Percentiles rank a stretch among this genome's conserved stretches.
phyloP scores from a whole-genome alignment of 2,888 invertebrate genomes.

The Camponotus fellah region DNA sequence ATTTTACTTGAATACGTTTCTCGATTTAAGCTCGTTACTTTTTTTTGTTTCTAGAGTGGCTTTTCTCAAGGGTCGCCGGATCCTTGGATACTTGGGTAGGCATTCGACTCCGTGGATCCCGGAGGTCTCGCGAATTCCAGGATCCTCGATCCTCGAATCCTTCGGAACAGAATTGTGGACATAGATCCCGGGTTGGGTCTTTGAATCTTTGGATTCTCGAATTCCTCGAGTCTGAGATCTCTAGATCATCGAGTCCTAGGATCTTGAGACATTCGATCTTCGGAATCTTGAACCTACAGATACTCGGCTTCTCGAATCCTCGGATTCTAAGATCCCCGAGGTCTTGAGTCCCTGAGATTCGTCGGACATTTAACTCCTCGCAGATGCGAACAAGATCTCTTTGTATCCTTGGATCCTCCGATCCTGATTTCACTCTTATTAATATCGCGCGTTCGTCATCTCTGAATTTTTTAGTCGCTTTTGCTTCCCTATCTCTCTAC shows the following conservation, averaged over 20 bases:
- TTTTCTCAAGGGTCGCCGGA: conserved; percentile 48
- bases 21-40: conserved; percentile 11
- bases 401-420: conserved; percentile 54
- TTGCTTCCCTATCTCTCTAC: conserved; percentile 37
- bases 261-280: conserved; percentile 54
- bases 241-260: conserved; percentile 50
- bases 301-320: conserved; percentile 54
- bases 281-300: conserved; percentile 50
- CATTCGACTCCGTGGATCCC: conserved; percentile 30
- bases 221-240: conserved; percentile 49
- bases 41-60: conserved; percentile 37
- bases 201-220: conserved; percentile 55
- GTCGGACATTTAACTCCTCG: conserved; percentile 51
- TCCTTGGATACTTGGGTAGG: conserved; percentile 51
- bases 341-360: conserved; percentile 46
- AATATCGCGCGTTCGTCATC: conserved; percentile 48
- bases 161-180: conserved; percentile 38
- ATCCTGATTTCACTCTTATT: conserved; percentile 50
- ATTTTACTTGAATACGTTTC: conserved; percentile 29
- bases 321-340: conserved; percentile 53
- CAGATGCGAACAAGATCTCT: conserved; percentile 45
- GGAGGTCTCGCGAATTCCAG: conserved; percentile 49
- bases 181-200: conserved; percentile 44
- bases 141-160: conserved; percentile 50
- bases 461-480: conserved; percentile 31